Conservation (phyloP, 37 sponge, comb jelly and placozoan genomes). For the Beroe forskalii region DNA sequence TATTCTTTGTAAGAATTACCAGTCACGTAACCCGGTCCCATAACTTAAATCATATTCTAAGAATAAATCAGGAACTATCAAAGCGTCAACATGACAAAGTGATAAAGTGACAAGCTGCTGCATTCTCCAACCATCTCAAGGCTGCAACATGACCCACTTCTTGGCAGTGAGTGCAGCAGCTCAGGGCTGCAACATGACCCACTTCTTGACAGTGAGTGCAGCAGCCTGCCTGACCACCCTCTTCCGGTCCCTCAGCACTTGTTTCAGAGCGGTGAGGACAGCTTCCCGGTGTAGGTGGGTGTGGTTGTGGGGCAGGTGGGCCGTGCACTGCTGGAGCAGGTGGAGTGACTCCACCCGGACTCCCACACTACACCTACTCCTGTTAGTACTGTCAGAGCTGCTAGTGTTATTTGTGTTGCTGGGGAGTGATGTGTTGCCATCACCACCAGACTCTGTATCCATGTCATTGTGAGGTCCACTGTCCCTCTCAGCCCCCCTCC, state of each 20-base stretch:
- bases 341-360: not conserved
- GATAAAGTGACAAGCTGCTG: not conserved
- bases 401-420: not conserved
- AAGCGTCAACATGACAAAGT: not conserved
- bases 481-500: too few species aligned
- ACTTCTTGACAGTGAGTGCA: not conserved
- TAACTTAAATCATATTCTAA: too few species aligned
- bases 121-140: too few species aligned
- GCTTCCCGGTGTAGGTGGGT: slow-evolving; percentile 14
- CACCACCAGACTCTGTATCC: too few species aligned
- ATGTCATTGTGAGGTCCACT: not conserved
- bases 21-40: too few species aligned
- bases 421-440: not conserved
- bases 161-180: not conserved
- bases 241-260: slow-evolving; percentile 9
- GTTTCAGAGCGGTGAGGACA: not conserved
- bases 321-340: not conserved
- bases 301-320: not conserved
- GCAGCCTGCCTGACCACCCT: slow-evolving; percentile 6
- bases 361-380: not conserved
- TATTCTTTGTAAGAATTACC: too few species aligned
- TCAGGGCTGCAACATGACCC: slow-evolving; percentile 21
- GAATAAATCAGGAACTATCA: too few species aligned
- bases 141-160: slow-evolving; percentile 15
- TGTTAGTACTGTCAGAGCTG: not conserved